These are phyloP conservation scores for Mormoops blainvillei DNA, from an alignment of 2,113 vertebrate species.

Conservation along the genomic window DNA sequence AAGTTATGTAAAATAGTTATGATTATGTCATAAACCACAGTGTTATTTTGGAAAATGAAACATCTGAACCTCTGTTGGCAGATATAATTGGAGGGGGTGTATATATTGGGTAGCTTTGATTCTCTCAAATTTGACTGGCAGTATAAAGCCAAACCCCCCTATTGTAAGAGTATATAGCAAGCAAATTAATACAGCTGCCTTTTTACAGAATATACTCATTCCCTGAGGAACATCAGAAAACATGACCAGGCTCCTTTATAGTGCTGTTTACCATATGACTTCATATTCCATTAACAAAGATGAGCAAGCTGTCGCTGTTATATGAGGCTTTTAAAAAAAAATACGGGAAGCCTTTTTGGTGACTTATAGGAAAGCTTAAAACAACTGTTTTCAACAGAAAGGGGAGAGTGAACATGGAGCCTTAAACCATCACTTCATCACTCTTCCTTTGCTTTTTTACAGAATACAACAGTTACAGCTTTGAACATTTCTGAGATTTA, in stretches of 20 bases:
- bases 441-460: not conserved
- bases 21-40: not conserved
- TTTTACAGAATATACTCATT: not conserved
- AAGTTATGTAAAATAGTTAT: constrained; percentile 1
- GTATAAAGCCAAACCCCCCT: not conserved
- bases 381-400: not conserved
- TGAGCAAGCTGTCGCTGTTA: not conserved
- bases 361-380: constrained; percentile 4
- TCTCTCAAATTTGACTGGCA: not conserved
- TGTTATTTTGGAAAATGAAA: constrained; percentile 21
- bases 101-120: not conserved
- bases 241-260: not conserved
- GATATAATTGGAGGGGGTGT: not conserved
- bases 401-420: not conserved
- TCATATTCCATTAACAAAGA: not conserved
- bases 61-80: not conserved
- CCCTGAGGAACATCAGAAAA: not conserved
- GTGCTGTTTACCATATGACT: not conserved
- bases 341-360: constrained; percentile 11
- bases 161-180: not conserved
- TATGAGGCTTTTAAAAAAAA: not conserved
- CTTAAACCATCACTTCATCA: not conserved
- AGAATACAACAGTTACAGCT: not conserved
- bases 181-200: constrained; percentile 11
- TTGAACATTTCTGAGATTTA: constrained; percentile 20